Conservation (phyloP, 2,113 vertebrate species). For the Trematocara variabile region DNA sequence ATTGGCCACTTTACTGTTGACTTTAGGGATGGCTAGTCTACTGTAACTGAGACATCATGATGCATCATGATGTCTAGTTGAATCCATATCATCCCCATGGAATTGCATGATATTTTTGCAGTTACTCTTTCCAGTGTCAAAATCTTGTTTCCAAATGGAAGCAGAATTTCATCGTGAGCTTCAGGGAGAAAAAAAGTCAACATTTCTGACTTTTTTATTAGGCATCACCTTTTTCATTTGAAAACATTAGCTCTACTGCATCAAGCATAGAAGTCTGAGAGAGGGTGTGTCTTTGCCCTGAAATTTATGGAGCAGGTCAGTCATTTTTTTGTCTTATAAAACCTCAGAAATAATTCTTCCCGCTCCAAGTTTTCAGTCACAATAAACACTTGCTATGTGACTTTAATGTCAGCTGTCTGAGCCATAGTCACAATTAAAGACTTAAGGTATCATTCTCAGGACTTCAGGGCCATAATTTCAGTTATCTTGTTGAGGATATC, state of each 20-base stretch:
- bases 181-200: background rate
- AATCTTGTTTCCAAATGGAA: background rate
- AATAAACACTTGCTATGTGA: background rate
- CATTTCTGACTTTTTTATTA: background rate
- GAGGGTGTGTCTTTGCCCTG: background rate
- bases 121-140: background rate
- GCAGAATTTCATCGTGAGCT: background rate
- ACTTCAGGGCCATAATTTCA: background rate
- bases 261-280: background rate
- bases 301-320: background rate
- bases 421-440: background rate
- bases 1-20: background rate
- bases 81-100: background rate
- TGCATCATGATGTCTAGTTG: background rate
- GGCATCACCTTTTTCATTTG: background rate
- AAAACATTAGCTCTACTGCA: background rate
- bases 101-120: background rate
- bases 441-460: background rate
- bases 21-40: background rate
- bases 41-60: background rate
- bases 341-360: background rate
- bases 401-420: background rate
- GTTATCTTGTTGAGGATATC: background rate
- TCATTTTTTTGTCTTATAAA: background rate
- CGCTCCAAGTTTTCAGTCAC: background rate